These are phyloP conservation scores for Echinops telfairi DNA, from an alignment of 2,113 vertebrate genomes.

Conservation along the genomic window DNA sequence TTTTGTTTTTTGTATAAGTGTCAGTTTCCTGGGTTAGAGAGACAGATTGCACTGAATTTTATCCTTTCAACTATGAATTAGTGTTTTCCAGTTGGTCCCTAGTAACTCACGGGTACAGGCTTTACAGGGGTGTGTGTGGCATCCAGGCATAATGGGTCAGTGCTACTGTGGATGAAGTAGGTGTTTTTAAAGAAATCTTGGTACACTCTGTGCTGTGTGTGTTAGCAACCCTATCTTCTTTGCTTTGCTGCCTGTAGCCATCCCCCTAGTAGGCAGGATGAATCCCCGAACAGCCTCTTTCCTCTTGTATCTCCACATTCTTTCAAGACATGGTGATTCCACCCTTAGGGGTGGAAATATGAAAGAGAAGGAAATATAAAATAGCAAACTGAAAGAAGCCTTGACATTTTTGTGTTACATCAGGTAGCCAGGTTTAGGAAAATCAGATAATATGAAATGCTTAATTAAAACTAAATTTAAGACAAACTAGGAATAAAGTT, in stretches of 20 bases:
- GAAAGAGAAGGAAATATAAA: not conserved
- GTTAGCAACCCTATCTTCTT: not conserved
- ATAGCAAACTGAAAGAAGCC: not conserved
- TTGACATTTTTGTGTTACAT: not conserved
- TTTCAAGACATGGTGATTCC: fast-evolving
- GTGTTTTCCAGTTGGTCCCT: not conserved
- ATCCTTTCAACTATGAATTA: slow-evolving; percentile 65
- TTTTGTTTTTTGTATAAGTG: slow-evolving; percentile 49
- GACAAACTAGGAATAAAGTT: not conserved
- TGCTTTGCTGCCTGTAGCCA: too few species aligned
- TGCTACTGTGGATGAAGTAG: fast-evolving
- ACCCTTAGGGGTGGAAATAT: not conserved
- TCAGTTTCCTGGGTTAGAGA: slow-evolving; percentile 74
- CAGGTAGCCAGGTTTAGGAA: not conserved
- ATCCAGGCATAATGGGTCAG: not conserved
- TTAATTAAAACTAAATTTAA: not conserved
- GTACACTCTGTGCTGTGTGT: not conserved
- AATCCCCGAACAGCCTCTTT: too few species aligned
- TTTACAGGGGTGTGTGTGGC: not conserved
- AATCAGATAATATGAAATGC: not conserved
- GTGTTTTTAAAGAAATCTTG: not conserved
- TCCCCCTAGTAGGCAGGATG: fast-evolving
- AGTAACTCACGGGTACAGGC: not conserved
- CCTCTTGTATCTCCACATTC: fast-evolving
- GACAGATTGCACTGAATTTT: slow-evolving; percentile 62